A percentile compares a stretch with the other conserved stretches of the same genome.
phyloP scores from a whole-genome alignment of 2,113 vertebrate genomes.

The Apteryx mantelli region DNA sequence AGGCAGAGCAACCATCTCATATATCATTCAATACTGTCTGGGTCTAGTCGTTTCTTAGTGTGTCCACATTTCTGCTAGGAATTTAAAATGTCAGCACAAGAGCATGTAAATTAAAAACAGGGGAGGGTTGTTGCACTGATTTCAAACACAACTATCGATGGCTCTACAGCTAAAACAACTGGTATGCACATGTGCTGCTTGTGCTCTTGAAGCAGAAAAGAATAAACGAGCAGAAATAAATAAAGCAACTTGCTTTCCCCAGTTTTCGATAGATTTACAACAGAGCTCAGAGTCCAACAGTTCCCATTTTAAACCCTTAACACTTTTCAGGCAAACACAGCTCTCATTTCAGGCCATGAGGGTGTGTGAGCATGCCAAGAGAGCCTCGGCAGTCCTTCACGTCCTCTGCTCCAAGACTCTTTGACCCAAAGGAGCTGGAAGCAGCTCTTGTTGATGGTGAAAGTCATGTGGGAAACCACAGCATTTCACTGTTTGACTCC shows the following conservation, averaged over 20 bases:
- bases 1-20: constrained; percentile 72
- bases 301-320: background rate
- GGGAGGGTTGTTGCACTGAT: constrained; percentile 1
- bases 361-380: background rate
- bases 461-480: background rate
- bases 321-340: background rate
- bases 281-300: background rate
- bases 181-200: background rate
- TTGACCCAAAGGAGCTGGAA: background rate
- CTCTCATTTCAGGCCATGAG: background rate
- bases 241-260: background rate
- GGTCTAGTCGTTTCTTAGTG: constrained; percentile 60
- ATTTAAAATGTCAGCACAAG: constrained; percentile 59
- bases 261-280: background rate
- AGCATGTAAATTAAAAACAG: constrained; percentile 46
- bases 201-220: background rate
- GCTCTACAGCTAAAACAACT: background rate
- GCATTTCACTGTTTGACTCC: background rate
- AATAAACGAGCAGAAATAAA: background rate
- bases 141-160: constrained; percentile 47
- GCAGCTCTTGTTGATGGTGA: background rate
- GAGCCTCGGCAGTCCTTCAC: background rate
- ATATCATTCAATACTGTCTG: constrained; percentile 76
- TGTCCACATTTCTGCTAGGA: constrained; percentile 63
- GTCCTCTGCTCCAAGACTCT: background rate